A percentile compares a stretch with the other conserved stretches of the same genome.
These are phyloP conservation scores for Plebejus anna DNA, from an alignment of 2,888 invertebrate genomes.

Conservation along the genomic window DNA sequence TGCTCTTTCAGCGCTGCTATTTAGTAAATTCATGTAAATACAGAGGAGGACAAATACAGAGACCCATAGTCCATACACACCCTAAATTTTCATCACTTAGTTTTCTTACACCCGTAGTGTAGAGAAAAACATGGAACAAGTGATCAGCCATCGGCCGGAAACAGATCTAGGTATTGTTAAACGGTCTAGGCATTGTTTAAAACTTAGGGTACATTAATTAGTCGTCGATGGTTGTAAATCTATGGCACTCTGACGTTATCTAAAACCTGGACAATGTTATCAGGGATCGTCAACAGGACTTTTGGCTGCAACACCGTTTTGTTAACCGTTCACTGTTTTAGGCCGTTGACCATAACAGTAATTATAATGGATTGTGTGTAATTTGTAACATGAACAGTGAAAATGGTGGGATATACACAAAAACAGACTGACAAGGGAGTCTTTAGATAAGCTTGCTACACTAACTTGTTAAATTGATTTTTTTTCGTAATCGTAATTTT, in stretches of 20 bases:
- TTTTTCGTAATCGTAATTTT: too few relatives aligned
- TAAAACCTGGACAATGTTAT: constrained; percentile 15
- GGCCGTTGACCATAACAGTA: constrained; percentile 24
- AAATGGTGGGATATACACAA: not conserved
- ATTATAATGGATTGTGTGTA: not conserved
- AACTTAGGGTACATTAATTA: constrained; percentile 21
- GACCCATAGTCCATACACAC: too few relatives aligned
- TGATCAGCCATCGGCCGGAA: not conserved
- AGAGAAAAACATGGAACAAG: not conserved
- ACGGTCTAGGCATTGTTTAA: constrained; percentile 1
- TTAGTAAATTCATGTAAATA: too few relatives aligned
- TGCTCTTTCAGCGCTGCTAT: too few relatives aligned
- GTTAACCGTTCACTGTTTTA: constrained; percentile 5
- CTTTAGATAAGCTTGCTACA: too few relatives aligned
- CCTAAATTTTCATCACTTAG: too few relatives aligned
- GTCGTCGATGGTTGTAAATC: constrained; percentile 21
- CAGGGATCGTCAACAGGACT: constrained; percentile 22
- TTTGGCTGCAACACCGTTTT: constrained; percentile 8
- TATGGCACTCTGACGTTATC: not conserved
- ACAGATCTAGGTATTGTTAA: constrained; percentile 4
- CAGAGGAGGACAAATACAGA: too few relatives aligned
- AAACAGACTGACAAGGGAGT: not conserved
- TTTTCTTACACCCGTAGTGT: too few relatives aligned
- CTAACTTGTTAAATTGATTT: too few relatives aligned
- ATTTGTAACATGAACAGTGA: not conserved